Percentiles rank a stretch among this genome's conserved stretches.
phyloP scores from a whole-genome alignment of 2,888 invertebrate species.

The Byasa hedistus region DNA sequence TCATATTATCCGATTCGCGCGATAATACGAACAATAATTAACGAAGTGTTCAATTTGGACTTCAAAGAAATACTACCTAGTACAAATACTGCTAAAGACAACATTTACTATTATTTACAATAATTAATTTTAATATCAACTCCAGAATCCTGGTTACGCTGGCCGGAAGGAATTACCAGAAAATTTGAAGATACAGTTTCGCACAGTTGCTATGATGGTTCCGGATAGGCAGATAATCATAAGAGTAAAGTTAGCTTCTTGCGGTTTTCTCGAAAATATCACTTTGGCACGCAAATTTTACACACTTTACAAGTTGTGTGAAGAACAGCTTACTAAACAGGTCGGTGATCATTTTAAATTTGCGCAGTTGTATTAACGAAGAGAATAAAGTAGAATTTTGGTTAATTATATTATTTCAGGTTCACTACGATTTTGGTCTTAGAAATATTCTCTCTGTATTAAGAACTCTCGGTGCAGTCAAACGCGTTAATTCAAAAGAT shows the following conservation, averaged over 20 bases:
- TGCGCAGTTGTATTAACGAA: too few relatives aligned
- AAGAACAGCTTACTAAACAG: slow-evolving; percentile 98
- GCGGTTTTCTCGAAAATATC: slow-evolving; percentile 97
- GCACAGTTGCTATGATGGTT: slow-evolving; percentile 99
- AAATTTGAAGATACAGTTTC: slow-evolving; percentile 97
- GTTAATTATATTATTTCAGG: slow-evolving; percentile 68
- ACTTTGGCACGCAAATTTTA: slow-evolving; percentile 97
- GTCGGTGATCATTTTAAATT: slow-evolving; percentile 58
- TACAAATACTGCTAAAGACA: background rate
- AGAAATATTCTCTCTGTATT: slow-evolving; percentile 97
- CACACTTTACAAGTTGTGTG: slow-evolving; percentile 97
- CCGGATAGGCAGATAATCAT: slow-evolving; percentile 98
- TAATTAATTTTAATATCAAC: background rate
- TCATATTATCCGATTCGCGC: background rate
- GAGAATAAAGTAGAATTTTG: background rate
- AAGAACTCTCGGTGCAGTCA: slow-evolving; percentile 94
- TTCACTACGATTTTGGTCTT: slow-evolving; percentile 98
- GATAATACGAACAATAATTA: too few relatives aligned
- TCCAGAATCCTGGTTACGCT: slow-evolving; percentile 97
- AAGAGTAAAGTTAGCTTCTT: slow-evolving; percentile 95
- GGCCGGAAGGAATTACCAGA: slow-evolving; percentile 97
- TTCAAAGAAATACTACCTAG: too few relatives aligned
- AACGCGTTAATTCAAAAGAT: slow-evolving; percentile 94
- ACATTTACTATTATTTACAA: background rate
- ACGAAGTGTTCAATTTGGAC: too few relatives aligned